Evolutionary conservation across 1,140 invertebrate genomes (phyloP).

Genomic region (Pogonomyrmex californicus): DNA sequence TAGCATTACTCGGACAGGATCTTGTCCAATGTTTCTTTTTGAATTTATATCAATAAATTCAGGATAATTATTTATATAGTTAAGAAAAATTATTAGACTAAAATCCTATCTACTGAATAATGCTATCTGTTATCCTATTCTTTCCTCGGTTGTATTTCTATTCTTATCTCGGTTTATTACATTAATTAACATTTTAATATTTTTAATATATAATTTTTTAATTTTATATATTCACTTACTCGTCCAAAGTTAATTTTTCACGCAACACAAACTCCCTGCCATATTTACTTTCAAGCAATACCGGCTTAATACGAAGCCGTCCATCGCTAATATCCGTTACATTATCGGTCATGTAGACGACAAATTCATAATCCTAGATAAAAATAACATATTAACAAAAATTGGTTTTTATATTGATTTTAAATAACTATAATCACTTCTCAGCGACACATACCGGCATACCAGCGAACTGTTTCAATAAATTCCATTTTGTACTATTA

Average conservation of each 20-base stretch:
- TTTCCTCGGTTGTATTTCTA: no score
- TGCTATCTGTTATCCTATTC: no score
- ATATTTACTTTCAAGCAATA: slow-evolving; percentile 87
- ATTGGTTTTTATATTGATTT: background rate
- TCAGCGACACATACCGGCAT: slow-evolving; percentile 73
- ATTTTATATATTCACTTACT: slow-evolving; percentile 80
- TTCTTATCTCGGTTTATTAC: no score
- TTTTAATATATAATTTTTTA: background rate
- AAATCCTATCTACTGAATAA: no score
- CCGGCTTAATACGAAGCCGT: slow-evolving; percentile 89
- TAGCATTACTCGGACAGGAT: no score
- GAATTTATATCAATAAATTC: no score
- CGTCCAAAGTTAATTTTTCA: slow-evolving; percentile 84
- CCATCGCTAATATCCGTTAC: slow-evolving; percentile 89
- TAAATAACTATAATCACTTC: background rate
- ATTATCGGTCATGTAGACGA: slow-evolving; percentile 89
- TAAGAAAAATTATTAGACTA: no score
- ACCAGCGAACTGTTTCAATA: slow-evolving; percentile 72
- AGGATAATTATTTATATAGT: no score
- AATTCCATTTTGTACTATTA: slow-evolving; percentile 74
- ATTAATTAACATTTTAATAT: no score
- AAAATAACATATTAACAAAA: background rate
- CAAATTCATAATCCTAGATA: slow-evolving; percentile 89
- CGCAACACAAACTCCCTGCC: slow-evolving; percentile 87
- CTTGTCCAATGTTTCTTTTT: no score